Percentiles rank a stretch among this genome's conserved stretches.
Evolutionary conservation across 2,888 invertebrate species (phyloP).

Genomic region (Brenthis hecate): DNA sequence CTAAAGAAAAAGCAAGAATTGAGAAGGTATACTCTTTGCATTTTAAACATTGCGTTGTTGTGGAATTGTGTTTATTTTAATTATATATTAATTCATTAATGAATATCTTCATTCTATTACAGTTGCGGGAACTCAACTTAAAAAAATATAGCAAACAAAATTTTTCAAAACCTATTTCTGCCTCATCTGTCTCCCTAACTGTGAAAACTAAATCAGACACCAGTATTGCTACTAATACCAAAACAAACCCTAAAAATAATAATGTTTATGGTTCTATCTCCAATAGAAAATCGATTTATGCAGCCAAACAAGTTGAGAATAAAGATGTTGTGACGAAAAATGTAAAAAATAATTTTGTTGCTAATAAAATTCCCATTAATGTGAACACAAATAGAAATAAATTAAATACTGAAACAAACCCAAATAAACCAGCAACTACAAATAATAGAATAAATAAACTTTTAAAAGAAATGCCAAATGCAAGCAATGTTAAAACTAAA

Average conservation of each 20-base stretch:
- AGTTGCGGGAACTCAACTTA: constrained; percentile 66
- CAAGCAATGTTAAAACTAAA: constrained; percentile 9
- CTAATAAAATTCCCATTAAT: constrained; percentile 15
- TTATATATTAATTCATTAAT: not conserved
- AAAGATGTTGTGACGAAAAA: constrained; percentile 15
- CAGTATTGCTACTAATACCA: constrained; percentile 20
- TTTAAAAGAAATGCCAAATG: constrained; percentile 5
- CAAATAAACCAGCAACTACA: not conserved
- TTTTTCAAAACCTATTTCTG: constrained; percentile 22
- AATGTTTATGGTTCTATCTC: constrained; percentile 46
- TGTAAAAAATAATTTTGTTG: not conserved
- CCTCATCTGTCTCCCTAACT: constrained; percentile 34
- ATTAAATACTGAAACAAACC: constrained; percentile 1
- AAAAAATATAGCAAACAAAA: constrained; percentile 56
- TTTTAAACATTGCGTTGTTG: not conserved
- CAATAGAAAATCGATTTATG: not conserved
- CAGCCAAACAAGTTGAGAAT: not conserved
- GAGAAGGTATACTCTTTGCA: constrained; percentile 57
- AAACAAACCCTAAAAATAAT: constrained; percentile 43
- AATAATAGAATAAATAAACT: constrained; percentile 12
- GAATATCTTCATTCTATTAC: constrained; percentile 41
- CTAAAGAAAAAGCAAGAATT: constrained; percentile 69
- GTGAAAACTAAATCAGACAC: constrained; percentile 35
- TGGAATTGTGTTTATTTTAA: too few species aligned
- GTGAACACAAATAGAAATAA: constrained; percentile 10